A percentile compares a stretch with the other conserved stretches of the same genome.
Evolutionary conservation across 2,888 invertebrate genomes (phyloP).

Genomic region (Noctuana brunneofusca): DNA sequence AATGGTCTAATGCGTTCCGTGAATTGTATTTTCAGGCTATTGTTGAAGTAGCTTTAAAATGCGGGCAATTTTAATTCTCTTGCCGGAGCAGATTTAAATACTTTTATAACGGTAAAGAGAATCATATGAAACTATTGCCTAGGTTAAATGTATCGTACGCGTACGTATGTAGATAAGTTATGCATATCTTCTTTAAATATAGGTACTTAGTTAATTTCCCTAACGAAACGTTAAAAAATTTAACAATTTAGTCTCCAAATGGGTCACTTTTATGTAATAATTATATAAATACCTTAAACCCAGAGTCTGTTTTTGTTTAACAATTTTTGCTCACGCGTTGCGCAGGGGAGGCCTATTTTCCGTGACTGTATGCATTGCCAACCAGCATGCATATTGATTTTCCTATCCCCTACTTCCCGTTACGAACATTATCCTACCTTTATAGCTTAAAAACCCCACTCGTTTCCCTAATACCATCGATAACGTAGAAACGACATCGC

Average conservation of each 20-base stretch:
- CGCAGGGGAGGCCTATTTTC: slow-evolving; percentile 21
- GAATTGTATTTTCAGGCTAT: slow-evolving; percentile 20
- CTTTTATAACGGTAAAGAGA: neutral
- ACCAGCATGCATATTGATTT: slow-evolving; percentile 29
- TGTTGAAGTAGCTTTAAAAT: slow-evolving; percentile 15
- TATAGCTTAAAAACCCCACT: slow-evolving; percentile 28
- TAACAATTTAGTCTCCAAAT: neutral
- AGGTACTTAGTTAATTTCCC: neutral
- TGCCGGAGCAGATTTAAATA: neutral
- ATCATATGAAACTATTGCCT: neutral
- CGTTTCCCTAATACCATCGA: slow-evolving; percentile 20
- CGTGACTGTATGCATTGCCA: slow-evolving; percentile 27
- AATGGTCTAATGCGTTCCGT: slow-evolving; percentile 7
- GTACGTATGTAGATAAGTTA: no score
- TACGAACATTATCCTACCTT: slow-evolving; percentile 18
- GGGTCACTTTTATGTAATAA: no score
- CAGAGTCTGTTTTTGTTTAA: neutral
- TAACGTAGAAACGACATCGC: slow-evolving; percentile 19
- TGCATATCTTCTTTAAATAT: no score
- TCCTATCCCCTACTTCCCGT: slow-evolving; percentile 27
- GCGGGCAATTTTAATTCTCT: slow-evolving; percentile 16
- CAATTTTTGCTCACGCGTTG: neutral
- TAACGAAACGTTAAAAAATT: neutral
- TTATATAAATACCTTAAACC: neutral
- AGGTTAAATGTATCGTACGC: no score